Evolutionary conservation across 2,888 invertebrate species (phyloP).

Genomic region (Cremastobaeus sp.): DNA sequence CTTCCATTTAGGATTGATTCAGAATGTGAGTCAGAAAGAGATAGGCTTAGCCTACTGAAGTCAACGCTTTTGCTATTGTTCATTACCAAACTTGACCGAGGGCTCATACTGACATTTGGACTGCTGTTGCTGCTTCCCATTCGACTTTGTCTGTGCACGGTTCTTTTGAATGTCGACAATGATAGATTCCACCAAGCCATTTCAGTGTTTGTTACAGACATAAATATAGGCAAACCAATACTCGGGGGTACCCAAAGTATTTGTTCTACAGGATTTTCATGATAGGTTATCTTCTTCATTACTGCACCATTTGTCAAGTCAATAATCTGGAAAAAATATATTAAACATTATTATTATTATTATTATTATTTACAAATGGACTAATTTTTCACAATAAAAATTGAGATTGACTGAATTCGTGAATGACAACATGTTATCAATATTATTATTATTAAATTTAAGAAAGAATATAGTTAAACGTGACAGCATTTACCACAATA

Average conservation of each 20-base stretch:
- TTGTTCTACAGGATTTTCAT: constrained; percentile 68
- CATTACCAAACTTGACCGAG: constrained; percentile 59
- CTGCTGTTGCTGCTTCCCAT: constrained; percentile 67
- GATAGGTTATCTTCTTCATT: constrained; percentile 66
- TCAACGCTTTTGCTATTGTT: constrained; percentile 54
- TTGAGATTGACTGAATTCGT: too few species aligned
- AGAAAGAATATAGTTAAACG: background rate
- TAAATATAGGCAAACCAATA: constrained; percentile 67
- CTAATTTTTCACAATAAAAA: too few species aligned
- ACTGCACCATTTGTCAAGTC: constrained; percentile 62
- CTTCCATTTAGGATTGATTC: too few species aligned
- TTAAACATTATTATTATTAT: background rate
- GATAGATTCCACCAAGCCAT: constrained; percentile 74
- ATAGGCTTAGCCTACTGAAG: constrained; percentile 21
- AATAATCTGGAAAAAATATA: constrained; percentile 67
- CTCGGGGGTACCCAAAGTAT: constrained; percentile 71
- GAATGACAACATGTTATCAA: too few species aligned
- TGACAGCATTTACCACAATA: constrained; percentile 80
- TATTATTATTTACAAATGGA: background rate
- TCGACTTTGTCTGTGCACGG: constrained; percentile 65
- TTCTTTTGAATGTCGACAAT: constrained; percentile 54
- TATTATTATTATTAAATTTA: too few species aligned
- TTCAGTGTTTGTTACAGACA: constrained; percentile 72
- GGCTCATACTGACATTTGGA: constrained; percentile 59
- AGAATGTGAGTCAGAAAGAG: constrained; percentile 8